Base-by-base conservation (phyloP, 2,888 invertebrate genomes). In the Diabrotica balteata region DNA sequence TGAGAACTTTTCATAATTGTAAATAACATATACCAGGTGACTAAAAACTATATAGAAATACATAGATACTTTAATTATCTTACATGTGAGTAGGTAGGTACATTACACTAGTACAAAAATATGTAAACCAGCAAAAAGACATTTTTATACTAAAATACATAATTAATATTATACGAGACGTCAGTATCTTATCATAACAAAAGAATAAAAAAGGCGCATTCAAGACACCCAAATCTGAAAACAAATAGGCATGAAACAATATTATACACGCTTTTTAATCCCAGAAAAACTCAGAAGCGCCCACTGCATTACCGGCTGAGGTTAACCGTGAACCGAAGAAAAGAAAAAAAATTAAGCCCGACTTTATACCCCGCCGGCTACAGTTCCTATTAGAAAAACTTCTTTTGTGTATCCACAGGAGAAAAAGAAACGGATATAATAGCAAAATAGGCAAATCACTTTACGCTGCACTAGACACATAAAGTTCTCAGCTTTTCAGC, bases 181-280 rank as follows among this genome's bases (percentile, higher is more conserved):
- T 2, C 32, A 32, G 4, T 32, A 32, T 4, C 32, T 32, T 32
- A 32, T 32, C 32, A 5, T 32, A 32, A 5, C 32, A 32, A 9
- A 8, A 57, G 11, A 44, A n/a, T 45, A 45, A 43, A 67, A 64
- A 68, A 68, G 58, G 49, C 61, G 43, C 43, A 61, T 54, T 62
- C 32, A 32, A 32, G 4, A 32, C 42, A 46, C 7, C 49, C 7
- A 55, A 11, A 63, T 42, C 58, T 69, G 72, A 77, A 79, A 76
- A 78, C 77, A 80, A 79, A 78, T 74, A 74, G 71, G 77, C 80
- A 80, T 78, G 80, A 81, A 81, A 81, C 79, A 76, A 78, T 74
- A 78, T 81, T 80, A 80, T 74, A 80, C 45, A 57, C 80, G 80
- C 75, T 75, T 76, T 78, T 81, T 81, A 79, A 79, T 79, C 77